Conservation (phyloP, 2,888 invertebrate species). For the Rhodophaea formosa region DNA sequence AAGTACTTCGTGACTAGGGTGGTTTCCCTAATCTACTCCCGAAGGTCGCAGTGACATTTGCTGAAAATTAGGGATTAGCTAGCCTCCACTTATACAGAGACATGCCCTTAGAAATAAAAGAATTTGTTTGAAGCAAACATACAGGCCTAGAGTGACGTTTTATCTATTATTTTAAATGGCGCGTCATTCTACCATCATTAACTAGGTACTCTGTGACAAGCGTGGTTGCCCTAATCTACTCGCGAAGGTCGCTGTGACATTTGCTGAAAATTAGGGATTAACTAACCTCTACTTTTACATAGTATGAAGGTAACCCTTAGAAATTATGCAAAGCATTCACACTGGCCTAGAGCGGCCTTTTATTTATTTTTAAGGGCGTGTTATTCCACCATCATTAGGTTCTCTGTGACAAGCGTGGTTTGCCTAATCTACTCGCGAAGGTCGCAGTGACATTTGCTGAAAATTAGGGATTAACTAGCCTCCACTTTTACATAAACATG, state of each 20-base stretch:
- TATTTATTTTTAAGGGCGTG: not conserved
- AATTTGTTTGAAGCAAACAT: too few species aligned
- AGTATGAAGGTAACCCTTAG: too few species aligned
- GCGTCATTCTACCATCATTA: slow-evolving; percentile 8
- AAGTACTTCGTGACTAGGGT: not conserved
- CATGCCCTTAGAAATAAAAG: too few species aligned
- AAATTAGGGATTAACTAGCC: not conserved
- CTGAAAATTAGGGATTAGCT: not conserved
- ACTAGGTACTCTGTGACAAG: not conserved
- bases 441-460: not conserved
- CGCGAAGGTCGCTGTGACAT: not conserved
- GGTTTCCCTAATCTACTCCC: slow-evolving; percentile 2
- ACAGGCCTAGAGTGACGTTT: too few species aligned
- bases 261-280: too few species aligned
- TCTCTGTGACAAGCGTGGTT: not conserved
- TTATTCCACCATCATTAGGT: slow-evolving; percentile 9
- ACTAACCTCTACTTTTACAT: too few species aligned
- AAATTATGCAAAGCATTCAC: too few species aligned
- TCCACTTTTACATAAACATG: too few species aligned
- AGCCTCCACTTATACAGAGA: not conserved
- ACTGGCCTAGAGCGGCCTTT: too few species aligned
- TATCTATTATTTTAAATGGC: too few species aligned
- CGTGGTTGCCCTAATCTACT: not conserved
- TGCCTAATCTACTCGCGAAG: slow-evolving; percentile 3
- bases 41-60: not conserved